Percentiles rank a stretch among this genome's conserved stretches.
These are phyloP conservation scores for Philhelius pedissequus DNA, from an alignment of 2,888 invertebrate species.

Conservation along the genomic window DNA sequence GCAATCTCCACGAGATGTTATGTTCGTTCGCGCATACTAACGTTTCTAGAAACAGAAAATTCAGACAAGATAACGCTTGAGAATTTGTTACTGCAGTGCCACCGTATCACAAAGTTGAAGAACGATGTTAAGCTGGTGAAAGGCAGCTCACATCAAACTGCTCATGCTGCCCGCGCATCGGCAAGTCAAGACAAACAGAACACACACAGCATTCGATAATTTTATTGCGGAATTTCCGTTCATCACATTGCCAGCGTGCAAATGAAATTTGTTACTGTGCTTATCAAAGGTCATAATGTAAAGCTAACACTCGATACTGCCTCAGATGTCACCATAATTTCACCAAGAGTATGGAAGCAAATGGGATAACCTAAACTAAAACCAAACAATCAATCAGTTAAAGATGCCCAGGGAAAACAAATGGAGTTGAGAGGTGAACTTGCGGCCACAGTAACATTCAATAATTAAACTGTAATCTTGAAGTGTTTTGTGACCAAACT, in stretches of 20 bases:
- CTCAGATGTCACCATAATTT: conserved; percentile 42
- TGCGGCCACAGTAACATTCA: background rate
- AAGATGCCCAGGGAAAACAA: background rate
- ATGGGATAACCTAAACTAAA: background rate
- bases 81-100: no score
- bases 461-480: background rate
- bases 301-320: conserved; percentile 30
- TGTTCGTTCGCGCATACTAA: background rate
- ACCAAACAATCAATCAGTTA: background rate
- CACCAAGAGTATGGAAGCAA: conserved; percentile 16
- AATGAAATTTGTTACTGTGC: background rate
- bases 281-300: background rate
- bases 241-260: background rate
- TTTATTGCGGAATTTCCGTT: background rate
- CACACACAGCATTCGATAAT: background rate
- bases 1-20: background rate
- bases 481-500: background rate
- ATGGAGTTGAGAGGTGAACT: background rate
- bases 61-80: no score
- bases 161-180: background rate
- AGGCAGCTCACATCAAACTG: background rate
- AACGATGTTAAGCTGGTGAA: no score
- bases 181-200: background rate
- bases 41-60: background rate
- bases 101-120: no score